Conservation (phyloP, 2,888 invertebrate genomes). For the Ochropleura plecta region DNA sequence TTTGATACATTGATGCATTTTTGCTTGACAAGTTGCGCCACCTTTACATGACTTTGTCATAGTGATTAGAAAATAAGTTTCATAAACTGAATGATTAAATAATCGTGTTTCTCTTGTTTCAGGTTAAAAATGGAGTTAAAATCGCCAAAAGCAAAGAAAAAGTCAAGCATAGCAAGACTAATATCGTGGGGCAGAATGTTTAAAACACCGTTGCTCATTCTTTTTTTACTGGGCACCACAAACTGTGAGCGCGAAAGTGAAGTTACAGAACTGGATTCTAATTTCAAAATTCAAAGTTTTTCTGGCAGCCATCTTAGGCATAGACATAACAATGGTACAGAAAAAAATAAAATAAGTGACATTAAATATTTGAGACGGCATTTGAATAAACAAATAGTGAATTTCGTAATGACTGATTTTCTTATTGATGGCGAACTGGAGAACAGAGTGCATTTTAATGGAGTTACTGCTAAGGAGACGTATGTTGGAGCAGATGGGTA, state of each 20-base stretch:
- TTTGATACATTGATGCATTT: too few relatives aligned
- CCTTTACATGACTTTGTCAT: too few relatives aligned
- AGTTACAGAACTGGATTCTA: conserved; percentile 68
- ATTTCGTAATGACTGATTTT: conserved; percentile 92
- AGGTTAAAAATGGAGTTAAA: conserved; percentile 86
- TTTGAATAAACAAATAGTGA: conserved; percentile 85
- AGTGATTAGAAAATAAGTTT: not conserved
- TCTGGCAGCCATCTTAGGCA: conserved; percentile 71
- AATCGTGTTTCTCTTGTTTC: conserved; percentile 65
- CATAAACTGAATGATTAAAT: not conserved
- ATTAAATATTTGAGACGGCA: conserved; percentile 84
- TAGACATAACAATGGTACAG: conserved; percentile 73
- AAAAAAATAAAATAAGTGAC: conserved; percentile 79
- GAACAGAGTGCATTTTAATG: conserved; percentile 91
- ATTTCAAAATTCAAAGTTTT: conserved; percentile 63
- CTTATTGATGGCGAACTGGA: conserved; percentile 93
- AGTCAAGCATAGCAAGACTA: conserved; percentile 77
- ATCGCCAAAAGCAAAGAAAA: conserved; percentile 86
- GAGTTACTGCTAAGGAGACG: conserved; percentile 93
- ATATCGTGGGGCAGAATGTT: conserved; percentile 84
- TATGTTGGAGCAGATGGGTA: conserved; percentile 90
- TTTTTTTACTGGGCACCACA: conserved; percentile 83
- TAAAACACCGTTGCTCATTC: conserved; percentile 80
- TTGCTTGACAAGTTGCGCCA: too few relatives aligned
- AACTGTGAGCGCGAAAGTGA: conserved; percentile 81